Conservation (phyloP, 2,888 invertebrate species). For the Hirtodrosophila alboralis region DNA sequence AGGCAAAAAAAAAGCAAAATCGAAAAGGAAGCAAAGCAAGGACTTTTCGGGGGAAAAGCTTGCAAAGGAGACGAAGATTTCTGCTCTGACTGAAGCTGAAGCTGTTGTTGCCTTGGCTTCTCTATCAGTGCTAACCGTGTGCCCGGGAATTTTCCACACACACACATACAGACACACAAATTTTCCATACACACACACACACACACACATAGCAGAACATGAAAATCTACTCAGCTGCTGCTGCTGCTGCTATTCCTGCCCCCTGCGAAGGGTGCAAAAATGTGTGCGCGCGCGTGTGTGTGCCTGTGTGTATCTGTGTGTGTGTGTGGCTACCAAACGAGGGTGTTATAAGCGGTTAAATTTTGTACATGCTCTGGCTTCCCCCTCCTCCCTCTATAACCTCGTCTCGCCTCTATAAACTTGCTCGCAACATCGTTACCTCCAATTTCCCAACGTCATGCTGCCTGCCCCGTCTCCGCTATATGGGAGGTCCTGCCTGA, state of each 20-base stretch:
- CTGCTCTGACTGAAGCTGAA: slow-evolving; percentile 18
- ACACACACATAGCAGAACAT: slow-evolving; percentile 50
- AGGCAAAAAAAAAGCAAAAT: too few relatives aligned
- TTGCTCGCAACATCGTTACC: slow-evolving; percentile 48
- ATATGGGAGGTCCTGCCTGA: too few relatives aligned
- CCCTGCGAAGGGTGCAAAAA: slow-evolving; percentile 43
- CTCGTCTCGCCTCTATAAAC: slow-evolving; percentile 16
- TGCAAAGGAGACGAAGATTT: too few relatives aligned
- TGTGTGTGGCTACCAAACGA: slow-evolving; percentile 33
- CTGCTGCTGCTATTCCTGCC: slow-evolving; percentile 13
- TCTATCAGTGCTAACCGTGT: slow-evolving; percentile 32
- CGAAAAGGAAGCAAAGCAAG: slow-evolving; percentile 29
- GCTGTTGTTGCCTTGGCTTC: slow-evolving; percentile 28
- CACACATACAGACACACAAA: slow-evolving; percentile 17
- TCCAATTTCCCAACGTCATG: slow-evolving; percentile 52
- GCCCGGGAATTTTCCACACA: slow-evolving; percentile 59
- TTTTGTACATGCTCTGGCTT: slow-evolving; percentile 51
- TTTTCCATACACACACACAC: slow-evolving; percentile 20
- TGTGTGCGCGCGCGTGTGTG: slow-evolving; percentile 20
- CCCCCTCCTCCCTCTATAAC: slow-evolving; percentile 19
- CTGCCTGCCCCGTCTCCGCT: too few relatives aligned
- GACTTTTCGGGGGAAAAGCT: not conserved
- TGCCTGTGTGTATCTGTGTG: slow-evolving; percentile 19
- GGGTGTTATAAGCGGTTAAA: slow-evolving; percentile 79
- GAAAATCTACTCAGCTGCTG: slow-evolving; percentile 72